Evolutionary conservation across 2,797 vertebrate genomes (phyloP), one percentile per base, ranked within the genome.

Genomic region (Chaenodraco wilsoni): DNA sequence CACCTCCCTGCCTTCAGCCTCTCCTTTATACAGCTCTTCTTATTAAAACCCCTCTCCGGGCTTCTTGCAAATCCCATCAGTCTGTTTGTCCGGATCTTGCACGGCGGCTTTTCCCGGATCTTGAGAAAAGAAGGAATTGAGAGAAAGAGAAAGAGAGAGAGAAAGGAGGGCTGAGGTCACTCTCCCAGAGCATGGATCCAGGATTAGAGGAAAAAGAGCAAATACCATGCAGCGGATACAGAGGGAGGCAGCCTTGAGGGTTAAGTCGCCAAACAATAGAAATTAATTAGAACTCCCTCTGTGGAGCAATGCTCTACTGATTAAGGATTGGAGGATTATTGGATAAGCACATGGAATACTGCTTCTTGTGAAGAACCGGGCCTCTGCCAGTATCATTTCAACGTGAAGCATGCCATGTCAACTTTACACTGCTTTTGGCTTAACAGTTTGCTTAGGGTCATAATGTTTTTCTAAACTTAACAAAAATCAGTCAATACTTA

Each of bases 61-160:
- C 77, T 83, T 78, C 81, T 84, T 68, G 75, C 79, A 91, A 91
- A 93, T 92, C 92, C 89, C 73, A 82, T 89, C 88, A 82, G 64
- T 73, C 64, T 78, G 84, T 92, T 92, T 91, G 92, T 88, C 87
- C 86, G 74, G 89, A 88, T 91, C 85, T 73, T 57, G 56, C 75
- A 85, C 75, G 10, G 60, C 48, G 54, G 81, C 76, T 89, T 87
- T 90, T 85, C 33, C 66, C 60, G 52, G 83, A 74, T 79, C 64
- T 79, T 73, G 74, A 89, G 86, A 89, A 88, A 82, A 87, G 85
- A 75, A 81, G 83, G 78, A 82, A 77, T 31, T 61, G 57, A 78
- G 61, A 61, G 65, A 56, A 60, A 70, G 55, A 71, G 48, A 54
- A 52, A 59, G 72, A 65, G 33, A 37, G 33, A 37, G 33, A 37